Conservation (phyloP, 2,888 invertebrate species). For the Abscondita cerata region DNA sequence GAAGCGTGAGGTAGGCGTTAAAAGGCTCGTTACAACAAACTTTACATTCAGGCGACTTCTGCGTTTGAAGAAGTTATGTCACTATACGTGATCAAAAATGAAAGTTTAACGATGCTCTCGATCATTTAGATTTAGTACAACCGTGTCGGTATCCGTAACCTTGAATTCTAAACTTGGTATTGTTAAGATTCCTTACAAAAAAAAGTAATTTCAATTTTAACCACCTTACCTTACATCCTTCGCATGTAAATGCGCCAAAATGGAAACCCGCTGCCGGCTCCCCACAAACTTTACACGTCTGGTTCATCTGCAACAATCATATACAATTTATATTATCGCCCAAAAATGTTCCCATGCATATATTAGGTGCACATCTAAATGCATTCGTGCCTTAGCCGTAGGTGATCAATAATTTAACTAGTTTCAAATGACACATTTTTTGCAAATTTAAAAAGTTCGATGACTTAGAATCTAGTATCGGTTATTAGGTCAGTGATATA, state of each 20-base stretch:
- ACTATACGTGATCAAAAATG: constrained; percentile 32
- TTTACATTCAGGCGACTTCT: constrained; percentile 23
- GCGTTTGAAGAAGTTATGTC: constrained; percentile 26
- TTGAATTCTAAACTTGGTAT: constrained; percentile 18
- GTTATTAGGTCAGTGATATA: constrained; percentile 44
- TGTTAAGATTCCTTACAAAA: not conserved
- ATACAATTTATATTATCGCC: not conserved
- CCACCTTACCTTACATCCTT: constrained; percentile 90
- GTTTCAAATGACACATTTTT: constrained; percentile 6
- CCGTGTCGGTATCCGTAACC: constrained; percentile 21
- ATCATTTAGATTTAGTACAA: constrained; percentile 23
- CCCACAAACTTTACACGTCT: constrained; percentile 94
- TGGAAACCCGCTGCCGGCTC: constrained; percentile 96
- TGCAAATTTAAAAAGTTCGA: constrained; percentile 12
- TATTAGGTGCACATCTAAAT: too few relatives aligned
- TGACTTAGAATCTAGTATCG: constrained; percentile 24
- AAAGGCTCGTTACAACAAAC: constrained; percentile 21
- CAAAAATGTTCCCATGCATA: not conserved
- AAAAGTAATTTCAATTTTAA: not conserved
- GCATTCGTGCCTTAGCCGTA: not conserved
- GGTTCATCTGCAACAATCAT: constrained; percentile 85
- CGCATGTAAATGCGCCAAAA: constrained; percentile 95
- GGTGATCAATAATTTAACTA: constrained; percentile 5
- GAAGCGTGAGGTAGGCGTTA: constrained; percentile 23
- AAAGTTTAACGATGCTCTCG: constrained; percentile 28